A percentile compares a stretch with the other conserved stretches of the same genome.
phyloP scores from a whole-genome alignment of 2,113 vertebrate genomes.

The Drymodes brunneopygia region DNA sequence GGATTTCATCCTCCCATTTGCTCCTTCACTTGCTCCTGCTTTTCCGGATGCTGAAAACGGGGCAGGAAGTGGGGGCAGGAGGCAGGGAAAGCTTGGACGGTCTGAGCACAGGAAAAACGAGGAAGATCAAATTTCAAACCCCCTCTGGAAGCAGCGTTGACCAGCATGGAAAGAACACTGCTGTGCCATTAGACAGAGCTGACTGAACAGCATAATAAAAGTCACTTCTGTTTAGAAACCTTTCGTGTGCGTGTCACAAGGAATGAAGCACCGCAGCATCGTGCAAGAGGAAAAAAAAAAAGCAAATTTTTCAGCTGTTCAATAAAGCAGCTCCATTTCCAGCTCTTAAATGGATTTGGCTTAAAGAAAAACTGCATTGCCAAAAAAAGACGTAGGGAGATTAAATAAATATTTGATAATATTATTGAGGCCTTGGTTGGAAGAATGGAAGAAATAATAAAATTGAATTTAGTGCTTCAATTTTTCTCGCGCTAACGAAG shows the following conservation, averaged over 20 bases:
- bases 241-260: background rate
- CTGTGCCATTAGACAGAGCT: background rate
- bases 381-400: background rate
- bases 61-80: constrained; percentile 4
- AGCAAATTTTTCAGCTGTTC: background rate
- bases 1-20: background rate
- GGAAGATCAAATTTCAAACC: constrained; percentile 14
- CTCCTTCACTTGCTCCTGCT: background rate
- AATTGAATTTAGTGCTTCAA: background rate
- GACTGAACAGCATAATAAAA: background rate
- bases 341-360: background rate
- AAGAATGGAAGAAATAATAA: background rate
- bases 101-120: background rate
- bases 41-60: background rate
- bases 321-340: background rate
- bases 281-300: background rate
- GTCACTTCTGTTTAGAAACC: background rate
- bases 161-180: background rate
- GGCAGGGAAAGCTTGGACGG: background rate
- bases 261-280: background rate
- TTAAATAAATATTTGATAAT: background rate
- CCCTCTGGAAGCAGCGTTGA: background rate
- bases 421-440: background rate
- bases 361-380: background rate
- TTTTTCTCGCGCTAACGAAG: background rate